These are phyloP conservation scores for Glossophaga mutica DNA, from an alignment of 2,797 vertebrate genomes.

Conservation along the genomic window DNA sequence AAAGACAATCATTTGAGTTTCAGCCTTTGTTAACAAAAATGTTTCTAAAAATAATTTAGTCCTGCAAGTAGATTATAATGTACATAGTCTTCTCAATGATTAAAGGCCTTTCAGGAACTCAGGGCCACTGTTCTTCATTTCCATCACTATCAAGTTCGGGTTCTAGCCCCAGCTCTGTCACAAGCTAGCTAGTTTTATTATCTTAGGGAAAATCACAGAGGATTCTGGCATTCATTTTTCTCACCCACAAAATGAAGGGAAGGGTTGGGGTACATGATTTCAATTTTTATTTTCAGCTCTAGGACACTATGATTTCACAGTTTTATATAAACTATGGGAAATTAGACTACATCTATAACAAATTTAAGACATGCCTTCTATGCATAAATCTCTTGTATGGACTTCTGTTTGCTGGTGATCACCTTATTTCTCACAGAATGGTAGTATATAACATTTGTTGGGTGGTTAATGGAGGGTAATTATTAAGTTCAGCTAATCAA, in stretches of 20 bases:
- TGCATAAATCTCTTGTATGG: not conserved
- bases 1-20: not conserved
- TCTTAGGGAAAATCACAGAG: not conserved
- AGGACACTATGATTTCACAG: not conserved
- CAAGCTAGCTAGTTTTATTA: not conserved
- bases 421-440: not conserved
- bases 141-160: not conserved
- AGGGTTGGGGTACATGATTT: not conserved
- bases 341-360: not conserved
- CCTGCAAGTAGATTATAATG: not conserved
- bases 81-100: not conserved
- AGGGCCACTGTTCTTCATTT: not conserved
- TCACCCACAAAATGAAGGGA: not conserved
- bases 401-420: not conserved
- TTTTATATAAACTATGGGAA: not conserved
- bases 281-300: not conserved
- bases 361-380: not conserved
- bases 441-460: not conserved
- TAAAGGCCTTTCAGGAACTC: not conserved
- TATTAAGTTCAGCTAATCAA: not conserved
- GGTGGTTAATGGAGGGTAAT: not conserved
- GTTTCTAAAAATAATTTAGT: conserved; percentile 35
- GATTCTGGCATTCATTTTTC: not conserved
- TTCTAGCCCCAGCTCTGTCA: not conserved
- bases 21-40: conserved; percentile 23